Conservation (phyloP, 2,797 vertebrate genomes). For the Ctenopoma kingsleyae region DNA sequence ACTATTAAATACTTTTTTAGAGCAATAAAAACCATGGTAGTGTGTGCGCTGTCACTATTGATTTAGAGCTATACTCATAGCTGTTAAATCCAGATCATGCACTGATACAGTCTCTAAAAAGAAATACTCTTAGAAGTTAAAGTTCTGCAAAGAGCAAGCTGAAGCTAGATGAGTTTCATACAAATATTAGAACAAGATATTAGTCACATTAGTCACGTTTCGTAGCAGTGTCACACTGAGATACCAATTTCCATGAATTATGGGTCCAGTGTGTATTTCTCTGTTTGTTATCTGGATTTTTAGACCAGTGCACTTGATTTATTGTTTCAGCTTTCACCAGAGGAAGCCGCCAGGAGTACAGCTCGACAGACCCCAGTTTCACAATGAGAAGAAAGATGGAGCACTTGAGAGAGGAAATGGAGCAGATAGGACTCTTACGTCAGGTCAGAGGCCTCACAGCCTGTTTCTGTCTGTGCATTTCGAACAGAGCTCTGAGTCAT, state of each 20-base stretch:
- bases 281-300: slow-evolving; percentile 19
- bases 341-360: slow-evolving; percentile 89
- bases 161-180: too few species aligned
- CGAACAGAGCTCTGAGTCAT: background rate
- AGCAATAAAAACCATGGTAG: background rate
- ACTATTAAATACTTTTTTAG: background rate
- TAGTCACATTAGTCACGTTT: background rate
- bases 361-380: slow-evolving; percentile 92
- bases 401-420: slow-evolving; percentile 95
- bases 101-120: background rate
- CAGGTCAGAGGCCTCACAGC: slow-evolving; percentile 81
- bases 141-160: too few species aligned
- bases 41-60: background rate
- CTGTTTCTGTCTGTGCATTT: slow-evolving; percentile 17
- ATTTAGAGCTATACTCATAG: background rate
- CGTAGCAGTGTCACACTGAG: too few species aligned
- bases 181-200: too few species aligned
- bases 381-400: slow-evolving; percentile 99
- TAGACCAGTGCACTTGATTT: background rate
- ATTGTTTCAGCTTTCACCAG: slow-evolving; percentile 89
- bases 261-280: background rate
- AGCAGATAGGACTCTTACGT: slow-evolving; percentile 92
- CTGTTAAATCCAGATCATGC: background rate
- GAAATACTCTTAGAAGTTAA: too few species aligned
- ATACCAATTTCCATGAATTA: background rate